These are phyloP conservation scores for Distichodus sexfasciatus DNA, from an alignment of 2,797 vertebrate species.

Conservation along the genomic window DNA sequence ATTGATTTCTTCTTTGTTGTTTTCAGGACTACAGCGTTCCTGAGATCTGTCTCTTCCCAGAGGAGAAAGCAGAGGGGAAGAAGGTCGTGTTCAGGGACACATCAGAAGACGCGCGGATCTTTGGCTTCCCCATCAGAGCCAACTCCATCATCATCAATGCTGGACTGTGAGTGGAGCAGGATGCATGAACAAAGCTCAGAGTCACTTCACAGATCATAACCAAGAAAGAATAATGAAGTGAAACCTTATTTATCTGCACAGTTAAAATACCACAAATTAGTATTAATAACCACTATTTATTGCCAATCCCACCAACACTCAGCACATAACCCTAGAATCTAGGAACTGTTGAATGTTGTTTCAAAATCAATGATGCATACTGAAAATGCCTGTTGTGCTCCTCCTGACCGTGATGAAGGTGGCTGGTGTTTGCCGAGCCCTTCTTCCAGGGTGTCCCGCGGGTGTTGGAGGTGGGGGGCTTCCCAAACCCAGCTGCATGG, in stretches of 20 bases:
- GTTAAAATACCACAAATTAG: too few species aligned
- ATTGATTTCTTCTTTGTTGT: background rate
- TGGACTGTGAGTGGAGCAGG: conserved; percentile 84
- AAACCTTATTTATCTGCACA: too few species aligned
- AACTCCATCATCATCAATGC: conserved; percentile 88
- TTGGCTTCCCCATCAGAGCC: conserved; percentile 78
- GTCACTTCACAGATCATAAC: too few species aligned
- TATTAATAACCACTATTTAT: too few species aligned
- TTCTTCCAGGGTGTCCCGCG: conserved; percentile 86
- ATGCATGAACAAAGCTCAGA: too few species aligned
- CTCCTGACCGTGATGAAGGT: conserved; percentile 65
- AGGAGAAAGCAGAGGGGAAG: conserved; percentile 84
- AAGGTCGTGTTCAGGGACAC: conserved; percentile 79
- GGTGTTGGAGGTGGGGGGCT: conserved; percentile 89
- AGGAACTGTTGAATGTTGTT: too few species aligned
- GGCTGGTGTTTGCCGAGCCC: conserved; percentile 89
- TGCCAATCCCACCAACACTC: too few species aligned
- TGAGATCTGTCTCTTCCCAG: conserved; percentile 83
- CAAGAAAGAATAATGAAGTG: background rate
- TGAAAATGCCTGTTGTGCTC: too few species aligned
- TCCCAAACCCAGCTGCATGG: conserved; percentile 81
- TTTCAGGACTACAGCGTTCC: conserved; percentile 85
- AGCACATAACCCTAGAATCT: too few species aligned
- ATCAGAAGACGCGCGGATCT: conserved; percentile 76
- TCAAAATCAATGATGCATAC: too few species aligned